Base-by-base conservation (phyloP, 64 coral and sea anemone species). In the Montipora cactus region DNA sequence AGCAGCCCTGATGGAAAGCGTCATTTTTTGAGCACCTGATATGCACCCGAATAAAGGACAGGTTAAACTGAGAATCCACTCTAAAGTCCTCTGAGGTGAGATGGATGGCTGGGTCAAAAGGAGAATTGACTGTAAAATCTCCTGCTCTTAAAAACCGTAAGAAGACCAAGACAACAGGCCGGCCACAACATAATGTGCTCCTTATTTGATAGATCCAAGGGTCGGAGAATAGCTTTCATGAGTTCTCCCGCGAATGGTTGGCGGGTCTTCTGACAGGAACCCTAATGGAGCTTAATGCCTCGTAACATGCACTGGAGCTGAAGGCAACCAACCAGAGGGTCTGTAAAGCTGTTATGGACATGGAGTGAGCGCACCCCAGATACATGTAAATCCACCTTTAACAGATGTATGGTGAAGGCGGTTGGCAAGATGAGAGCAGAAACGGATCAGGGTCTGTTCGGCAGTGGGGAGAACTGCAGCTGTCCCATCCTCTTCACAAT, bases 11-110 rank as follows among this genome's bases (percentile, higher is more conserved):
- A 9, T 20, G 86, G 20, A 75, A 88, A 5, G 53, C 69, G 71
- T 88, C 70, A 6, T 46, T 88, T 46, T 88, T 88, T 8, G 69
- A 88, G 44, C 66, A 47, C 47, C 0, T 88, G 69, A 88, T 88
- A n/a, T 23, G 19, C 86, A 53, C 46, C 12, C 9, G 18, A 23
- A 71, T 3, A 45, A 21, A 15, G 9, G 21, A 69, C 37, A 62
- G 44, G 4, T 48, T 22, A 18, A n/a, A 50, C 8, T 4, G 19
- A 20, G 68, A 51, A 19, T 88, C 44, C 37, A 88, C 86, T 8
- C 47, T 7, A 8, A 55, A 23, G 12, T 88, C 70, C 18, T 74
- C 20, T 2, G 22, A 21, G 19, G 68, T 11, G 20, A 90, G 0
- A 61, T 64, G 76, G 5, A 48, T 49, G 10, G 45, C 16, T 57